Evolutionary conservation across 2,888 invertebrate species (phyloP), one percentile per base, ranked within the genome.

Genomic region (Ectobius pallidus): DNA sequence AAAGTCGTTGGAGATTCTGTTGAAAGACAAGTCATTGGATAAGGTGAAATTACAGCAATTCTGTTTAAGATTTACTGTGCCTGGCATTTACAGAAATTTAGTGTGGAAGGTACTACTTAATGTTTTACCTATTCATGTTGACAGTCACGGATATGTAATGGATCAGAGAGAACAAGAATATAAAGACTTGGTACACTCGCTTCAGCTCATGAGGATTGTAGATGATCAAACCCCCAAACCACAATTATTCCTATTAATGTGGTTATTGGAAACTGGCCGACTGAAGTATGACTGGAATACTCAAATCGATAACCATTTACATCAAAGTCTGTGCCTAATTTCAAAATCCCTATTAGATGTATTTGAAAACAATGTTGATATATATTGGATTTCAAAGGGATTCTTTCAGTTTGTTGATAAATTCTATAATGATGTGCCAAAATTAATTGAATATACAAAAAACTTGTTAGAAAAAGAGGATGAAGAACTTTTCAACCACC

Each of bases 31-130:
- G 79, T 92, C 91, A 16, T 87, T 92, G 82, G 95, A 94, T 80
- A 88, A 88, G 79, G 87, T 87, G 7, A 94, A 94, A 82, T 81
- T 97, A 32, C 91, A 91, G 79, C 94, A 95, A 80, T 96, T 96
- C 81, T 93, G 94, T 79, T 84, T 94, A 70, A 86, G 94, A 74
- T 96, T 94, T 80, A 91, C 92, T 0, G 92, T 96, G 18, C 96
- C 96, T 4, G 88, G 90, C 16, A 87, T 91, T 4, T 92, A 95
- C 78, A 89, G 96, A 80, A 89, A 89, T 81, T 86, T 92, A 69
- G 87, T 96, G 18, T 96, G 96, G 96, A 94, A 95, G 84, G 87
- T 96, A 44, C 85, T 96, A 65, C 84, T 96, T 77, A 93, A 93
- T 91, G 90, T 96, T 3, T 84, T 94, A 42, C 94, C 95, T 0